Evolutionary conservation across 1,140 invertebrate species (phyloP), one percentile per base, ranked within the genome.

Genomic region (Atta texana): DNA sequence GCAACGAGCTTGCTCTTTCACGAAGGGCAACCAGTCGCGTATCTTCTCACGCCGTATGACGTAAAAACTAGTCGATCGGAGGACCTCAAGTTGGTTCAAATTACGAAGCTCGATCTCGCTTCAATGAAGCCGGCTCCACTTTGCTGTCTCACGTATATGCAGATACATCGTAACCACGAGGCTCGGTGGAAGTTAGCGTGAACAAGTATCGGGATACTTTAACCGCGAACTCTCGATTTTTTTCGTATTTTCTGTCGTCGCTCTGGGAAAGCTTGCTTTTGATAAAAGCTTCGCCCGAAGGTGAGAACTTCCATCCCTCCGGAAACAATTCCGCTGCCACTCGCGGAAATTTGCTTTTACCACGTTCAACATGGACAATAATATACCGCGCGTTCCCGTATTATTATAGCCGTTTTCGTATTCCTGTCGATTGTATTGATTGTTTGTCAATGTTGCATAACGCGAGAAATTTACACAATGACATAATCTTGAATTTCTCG

Each of bases 61-160:
- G 28, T 81, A 84, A 84, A 84, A 84, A 84, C 39, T 34, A 34
- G 55, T 51, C 80, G 80, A 84, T 84, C 80, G 80, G 39, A 51
- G 34, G 28, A 34, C 3, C 28, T 64, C 53, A 12, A 84, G 69
- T 75, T 74, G 80, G 69, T 61, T 84, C 80, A 55, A 84, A 84
- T 84, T 84, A 84, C 80, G 80, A 75, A 3, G 16, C 44, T 1
- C 10, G 24, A 4, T 49, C 31, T 57, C 64, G 34, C 39, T 18
- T 21, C 49, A 49, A 21, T 28, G 61, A 21, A 31, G 21, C 6
- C 21, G 53, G 61, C 61, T 71, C 7, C 75, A 49, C 12, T 49
- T 49, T 16, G 39, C 8, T 8, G 49, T 21, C 75, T 44, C 44
- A 31, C 24, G 31, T 55, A 55, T 53, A 55, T 53, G 28, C 57